Evolutionary conservation across 2,113 vertebrate species (phyloP).

Genomic region (Mormyrus iriodes): DNA sequence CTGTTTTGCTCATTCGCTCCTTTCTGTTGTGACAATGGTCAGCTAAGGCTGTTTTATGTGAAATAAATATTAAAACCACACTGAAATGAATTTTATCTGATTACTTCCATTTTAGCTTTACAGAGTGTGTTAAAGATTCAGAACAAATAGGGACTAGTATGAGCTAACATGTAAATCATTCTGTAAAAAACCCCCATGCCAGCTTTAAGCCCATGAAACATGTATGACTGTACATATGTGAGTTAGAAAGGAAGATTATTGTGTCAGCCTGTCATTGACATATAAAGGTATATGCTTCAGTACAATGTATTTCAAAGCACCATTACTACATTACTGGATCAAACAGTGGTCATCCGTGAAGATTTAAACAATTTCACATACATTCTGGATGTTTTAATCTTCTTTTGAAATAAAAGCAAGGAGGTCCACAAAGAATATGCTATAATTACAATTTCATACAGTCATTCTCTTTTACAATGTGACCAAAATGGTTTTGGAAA

Average conservation of each 20-base stretch:
- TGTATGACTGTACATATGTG: not conserved
- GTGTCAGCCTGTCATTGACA: not conserved
- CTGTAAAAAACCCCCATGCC: not conserved
- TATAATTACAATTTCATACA: conserved; percentile 54
- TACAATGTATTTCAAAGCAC: conserved; percentile 44
- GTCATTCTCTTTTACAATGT: conserved; percentile 41
- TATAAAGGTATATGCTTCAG: not conserved
- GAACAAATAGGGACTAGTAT: not conserved
- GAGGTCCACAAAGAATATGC: conserved; percentile 37
- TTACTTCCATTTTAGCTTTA: not conserved
- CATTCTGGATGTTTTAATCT: conserved; percentile 53
- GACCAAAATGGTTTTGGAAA: conserved; percentile 54
- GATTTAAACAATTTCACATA: conserved; percentile 59
- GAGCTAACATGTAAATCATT: not conserved
- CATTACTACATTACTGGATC: conserved; percentile 31
- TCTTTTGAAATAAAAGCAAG: conserved; percentile 19
- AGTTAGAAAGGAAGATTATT: not conserved
- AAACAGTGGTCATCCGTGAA: conserved; percentile 44
- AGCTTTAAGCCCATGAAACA: not conserved
- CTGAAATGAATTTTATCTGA: not conserved
- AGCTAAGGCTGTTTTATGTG: not conserved
- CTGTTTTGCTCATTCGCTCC: not conserved
- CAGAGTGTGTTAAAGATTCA: not conserved
- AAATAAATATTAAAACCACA: not conserved
- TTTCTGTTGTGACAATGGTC: not conserved